Conservation (phyloP, 2,888 invertebrate species). For the Clanis bilineata region DNA sequence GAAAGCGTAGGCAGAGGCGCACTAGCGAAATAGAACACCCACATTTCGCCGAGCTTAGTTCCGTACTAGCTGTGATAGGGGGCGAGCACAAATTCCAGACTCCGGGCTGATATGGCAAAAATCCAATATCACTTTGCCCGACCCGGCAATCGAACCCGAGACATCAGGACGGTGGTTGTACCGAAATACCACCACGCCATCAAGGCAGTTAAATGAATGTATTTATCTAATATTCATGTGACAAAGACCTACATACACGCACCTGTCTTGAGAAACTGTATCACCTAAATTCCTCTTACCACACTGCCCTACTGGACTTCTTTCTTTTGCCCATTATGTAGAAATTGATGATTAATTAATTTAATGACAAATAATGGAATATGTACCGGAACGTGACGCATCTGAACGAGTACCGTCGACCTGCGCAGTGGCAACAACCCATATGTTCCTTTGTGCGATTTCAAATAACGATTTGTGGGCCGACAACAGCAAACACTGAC, state of each 20-base stretch:
- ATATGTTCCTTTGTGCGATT: constrained; percentile 66
- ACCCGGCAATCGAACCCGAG: too few species aligned
- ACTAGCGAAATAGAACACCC: too few species aligned
- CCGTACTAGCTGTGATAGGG: too few species aligned
- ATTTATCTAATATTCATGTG: too few species aligned
- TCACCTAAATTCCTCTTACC: background rate
- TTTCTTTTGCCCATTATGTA: constrained; percentile 28
- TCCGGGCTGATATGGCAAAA: too few species aligned
- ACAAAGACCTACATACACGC: background rate
- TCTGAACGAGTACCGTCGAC: constrained; percentile 56
- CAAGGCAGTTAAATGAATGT: too few species aligned
- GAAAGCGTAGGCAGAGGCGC: too few species aligned
- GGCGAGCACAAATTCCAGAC: too few species aligned
- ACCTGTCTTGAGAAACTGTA: background rate
- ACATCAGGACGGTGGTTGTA: too few species aligned
- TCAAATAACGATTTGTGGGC: constrained; percentile 64
- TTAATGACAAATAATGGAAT: constrained; percentile 42
- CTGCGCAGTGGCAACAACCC: constrained; percentile 53
- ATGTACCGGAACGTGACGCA: constrained; percentile 67
- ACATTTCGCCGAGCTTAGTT: too few species aligned
- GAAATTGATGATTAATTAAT: constrained; percentile 43
- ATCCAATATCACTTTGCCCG: too few species aligned
- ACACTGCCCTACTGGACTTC: background rate
- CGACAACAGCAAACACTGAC: constrained; percentile 58
- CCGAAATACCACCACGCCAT: too few species aligned